Percentiles rank a stretch among this genome's conserved stretches.
These are phyloP conservation scores for Carcharodon carcharias DNA, from an alignment of 2,797 vertebrate species.

Conservation along the genomic window DNA sequence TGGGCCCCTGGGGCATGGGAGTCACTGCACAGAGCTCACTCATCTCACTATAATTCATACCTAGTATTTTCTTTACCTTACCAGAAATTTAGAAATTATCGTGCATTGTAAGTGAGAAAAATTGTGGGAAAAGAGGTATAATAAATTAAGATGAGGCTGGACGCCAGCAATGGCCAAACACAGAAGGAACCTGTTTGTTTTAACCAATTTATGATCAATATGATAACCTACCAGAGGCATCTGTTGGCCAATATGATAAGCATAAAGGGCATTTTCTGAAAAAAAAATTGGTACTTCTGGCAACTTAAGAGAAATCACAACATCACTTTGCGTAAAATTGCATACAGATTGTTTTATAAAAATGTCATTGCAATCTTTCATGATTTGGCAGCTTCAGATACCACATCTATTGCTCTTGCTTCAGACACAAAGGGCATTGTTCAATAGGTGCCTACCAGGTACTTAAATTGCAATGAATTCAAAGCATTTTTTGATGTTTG, in stretches of 20 bases:
- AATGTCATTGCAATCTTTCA: neutral
- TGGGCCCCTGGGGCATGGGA: neutral
- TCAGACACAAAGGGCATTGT: neutral
- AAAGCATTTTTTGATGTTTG: neutral
- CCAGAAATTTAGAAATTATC: neutral
- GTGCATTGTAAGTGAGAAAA: neutral
- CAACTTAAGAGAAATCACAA: neutral
- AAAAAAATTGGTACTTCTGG: neutral
- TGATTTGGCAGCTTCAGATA: neutral
- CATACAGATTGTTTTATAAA: neutral
- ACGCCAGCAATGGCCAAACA: neutral
- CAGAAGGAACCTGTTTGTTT: neutral
- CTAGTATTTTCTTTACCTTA: neutral
- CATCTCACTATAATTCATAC: neutral
- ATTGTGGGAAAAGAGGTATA: neutral
- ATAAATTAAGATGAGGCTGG: neutral
- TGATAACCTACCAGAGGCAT: neutral
- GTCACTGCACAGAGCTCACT: neutral
- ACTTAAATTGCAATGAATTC: neutral
- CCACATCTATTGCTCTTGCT: neutral
- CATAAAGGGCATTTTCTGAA: neutral
- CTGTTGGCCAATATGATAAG: neutral
- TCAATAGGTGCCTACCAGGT: neutral
- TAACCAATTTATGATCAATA: neutral
- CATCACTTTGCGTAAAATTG: neutral